A percentile compares a stretch with the other conserved stretches of the same genome.
Evolutionary conservation across 2,888 invertebrate genomes (phyloP).

Genomic region (Apoda limacodes): DNA sequence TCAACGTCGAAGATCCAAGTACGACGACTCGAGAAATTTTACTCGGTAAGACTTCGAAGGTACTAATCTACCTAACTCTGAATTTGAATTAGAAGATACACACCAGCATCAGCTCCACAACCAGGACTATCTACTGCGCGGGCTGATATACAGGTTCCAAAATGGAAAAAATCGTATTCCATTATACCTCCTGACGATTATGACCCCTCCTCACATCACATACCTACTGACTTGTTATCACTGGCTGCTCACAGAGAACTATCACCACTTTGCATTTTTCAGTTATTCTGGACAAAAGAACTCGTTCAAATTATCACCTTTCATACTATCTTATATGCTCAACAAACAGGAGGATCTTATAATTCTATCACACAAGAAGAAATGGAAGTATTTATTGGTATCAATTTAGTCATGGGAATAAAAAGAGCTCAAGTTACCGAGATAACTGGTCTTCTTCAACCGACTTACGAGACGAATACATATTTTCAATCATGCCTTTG

Average conservation of each 20-base stretch:
- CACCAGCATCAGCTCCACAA: too few relatives aligned
- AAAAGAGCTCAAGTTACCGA: conserved; percentile 15
- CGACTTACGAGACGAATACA: conserved; percentile 10
- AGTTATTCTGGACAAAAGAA: conserved; percentile 5
- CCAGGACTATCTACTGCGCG: too few relatives aligned
- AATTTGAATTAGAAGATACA: too few relatives aligned
- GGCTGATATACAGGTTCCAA: too few relatives aligned
- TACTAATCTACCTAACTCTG: too few relatives aligned
- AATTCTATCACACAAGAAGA: conserved; percentile 14
- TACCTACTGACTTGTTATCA: too few relatives aligned
- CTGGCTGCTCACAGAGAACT: too few relatives aligned
- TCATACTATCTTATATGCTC: conserved; percentile 14
- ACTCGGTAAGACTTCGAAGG: too few relatives aligned
- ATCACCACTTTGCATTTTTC: background rate
- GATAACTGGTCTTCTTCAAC: conserved; percentile 15
- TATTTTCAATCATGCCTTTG: conserved; percentile 9
- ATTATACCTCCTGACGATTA: too few relatives aligned
- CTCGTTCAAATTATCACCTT: conserved; percentile 8
- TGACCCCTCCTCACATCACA: too few relatives aligned
- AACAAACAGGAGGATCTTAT: conserved; percentile 10
- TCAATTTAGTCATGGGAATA: conserved; percentile 17
- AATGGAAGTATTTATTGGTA: conserved; percentile 13
- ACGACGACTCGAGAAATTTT: too few relatives aligned
- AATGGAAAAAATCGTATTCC: conserved; percentile 6
- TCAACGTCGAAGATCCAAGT: too few relatives aligned